phyloP scores from a whole-genome alignment of 2,888 invertebrate species.

The Oscheius myriophilus region DNA sequence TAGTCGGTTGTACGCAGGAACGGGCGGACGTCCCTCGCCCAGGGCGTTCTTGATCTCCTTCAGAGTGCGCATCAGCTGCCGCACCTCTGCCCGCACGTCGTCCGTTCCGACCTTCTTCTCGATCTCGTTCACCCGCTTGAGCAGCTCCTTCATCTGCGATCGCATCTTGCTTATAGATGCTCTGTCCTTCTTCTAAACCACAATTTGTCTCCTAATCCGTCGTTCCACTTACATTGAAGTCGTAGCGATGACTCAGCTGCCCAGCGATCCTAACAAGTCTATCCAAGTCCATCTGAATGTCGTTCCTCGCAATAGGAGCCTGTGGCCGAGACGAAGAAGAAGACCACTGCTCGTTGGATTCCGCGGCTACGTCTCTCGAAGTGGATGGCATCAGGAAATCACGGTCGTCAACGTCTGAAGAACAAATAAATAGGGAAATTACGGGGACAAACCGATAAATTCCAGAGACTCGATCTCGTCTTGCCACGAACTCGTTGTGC shows the following conservation, averaged over 20 bases:
- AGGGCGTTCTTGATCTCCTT: conserved; percentile 55
- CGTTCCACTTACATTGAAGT: conserved; percentile 42
- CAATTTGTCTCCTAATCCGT: too few species aligned
- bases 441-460: conserved; percentile 38
- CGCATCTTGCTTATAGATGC: conserved; percentile 52
- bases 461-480: conserved; percentile 53
- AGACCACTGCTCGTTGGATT: conserved; percentile 33
- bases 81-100: conserved; percentile 54
- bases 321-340: conserved; percentile 3
- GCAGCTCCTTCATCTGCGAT: conserved; percentile 52
- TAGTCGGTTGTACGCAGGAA: conserved; percentile 24
- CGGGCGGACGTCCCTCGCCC: conserved; percentile 38
- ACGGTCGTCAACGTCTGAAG: conserved; percentile 35
- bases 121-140: conserved; percentile 52
- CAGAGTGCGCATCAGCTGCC: conserved; percentile 47
- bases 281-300: conserved; percentile 28
- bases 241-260: conserved; percentile 42
- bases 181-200: conserved; percentile 45
- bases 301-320: conserved; percentile 33
- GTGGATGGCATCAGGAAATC: conserved; percentile 22
- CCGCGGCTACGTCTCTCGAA: conserved; percentile 8
- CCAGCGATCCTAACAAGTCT: conserved; percentile 46
- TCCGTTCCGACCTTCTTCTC: conserved; percentile 46
- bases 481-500: conserved; percentile 50
- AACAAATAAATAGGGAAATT: background rate